phyloP scores from a whole-genome alignment of 2,113 vertebrate species.

The Thermophis baileyi region DNA sequence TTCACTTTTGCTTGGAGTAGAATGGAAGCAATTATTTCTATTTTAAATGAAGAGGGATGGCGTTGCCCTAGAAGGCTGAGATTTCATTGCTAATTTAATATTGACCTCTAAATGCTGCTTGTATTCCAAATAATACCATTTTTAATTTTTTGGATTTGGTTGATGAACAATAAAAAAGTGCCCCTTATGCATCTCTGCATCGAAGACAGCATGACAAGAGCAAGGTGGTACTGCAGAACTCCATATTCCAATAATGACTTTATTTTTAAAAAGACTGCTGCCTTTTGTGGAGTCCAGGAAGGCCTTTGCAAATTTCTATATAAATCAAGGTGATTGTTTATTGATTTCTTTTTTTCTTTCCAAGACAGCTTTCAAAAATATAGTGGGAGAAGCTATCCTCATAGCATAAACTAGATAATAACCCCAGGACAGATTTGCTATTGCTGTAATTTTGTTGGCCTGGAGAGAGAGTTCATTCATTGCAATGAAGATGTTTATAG shows the following conservation, averaged over 20 bases:
- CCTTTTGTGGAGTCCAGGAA: not conserved
- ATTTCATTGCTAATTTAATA: not conserved
- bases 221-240: not conserved
- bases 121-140: not conserved
- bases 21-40: not conserved
- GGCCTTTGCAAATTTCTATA: not conserved
- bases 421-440: conserved; percentile 1
- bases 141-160: not conserved
- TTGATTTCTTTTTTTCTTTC: not conserved
- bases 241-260: not conserved
- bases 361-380: not conserved
- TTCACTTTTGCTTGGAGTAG: not conserved
- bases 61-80: not conserved
- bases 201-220: not conserved
- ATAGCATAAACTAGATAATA: conserved; percentile 25
- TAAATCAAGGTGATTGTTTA: not conserved
- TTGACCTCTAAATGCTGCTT: not conserved
- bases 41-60: not conserved
- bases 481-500: conserved; percentile 15
- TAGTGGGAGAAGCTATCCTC: not conserved
- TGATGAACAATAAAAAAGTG: not conserved
- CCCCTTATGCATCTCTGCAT: not conserved
- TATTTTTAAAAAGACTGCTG: not conserved
- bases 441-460: not conserved
- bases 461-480: conserved; percentile 15